Evolutionary conservation across 2,797 vertebrate genomes (phyloP).

Genomic region (Poecilia velifera): DNA sequence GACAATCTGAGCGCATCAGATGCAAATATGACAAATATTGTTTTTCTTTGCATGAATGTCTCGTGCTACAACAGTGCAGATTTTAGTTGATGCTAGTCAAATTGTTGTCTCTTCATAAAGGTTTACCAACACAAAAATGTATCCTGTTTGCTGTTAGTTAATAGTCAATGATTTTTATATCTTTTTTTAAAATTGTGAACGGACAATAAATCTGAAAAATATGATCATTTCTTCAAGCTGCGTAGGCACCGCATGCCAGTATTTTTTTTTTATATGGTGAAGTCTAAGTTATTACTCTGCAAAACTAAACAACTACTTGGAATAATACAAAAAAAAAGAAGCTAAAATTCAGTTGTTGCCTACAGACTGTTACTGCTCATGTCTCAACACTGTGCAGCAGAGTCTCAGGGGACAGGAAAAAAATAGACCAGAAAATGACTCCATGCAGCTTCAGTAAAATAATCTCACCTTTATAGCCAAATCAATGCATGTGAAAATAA

Average conservation of each 20-base stretch:
- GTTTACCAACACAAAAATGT: background rate
- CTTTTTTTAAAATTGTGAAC: background rate
- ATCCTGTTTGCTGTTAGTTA: background rate
- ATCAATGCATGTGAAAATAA: conserved; percentile 20
- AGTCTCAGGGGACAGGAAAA: conserved; percentile 9
- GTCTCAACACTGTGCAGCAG: conserved; percentile 14
- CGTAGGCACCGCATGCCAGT: background rate
- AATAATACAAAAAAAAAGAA: background rate
- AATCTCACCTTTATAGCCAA: conserved; percentile 32
- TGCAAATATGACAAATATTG: background rate
- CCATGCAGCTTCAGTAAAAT: conserved; percentile 21
- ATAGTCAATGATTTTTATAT: background rate
- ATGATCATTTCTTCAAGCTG: background rate
- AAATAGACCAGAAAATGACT: conserved; percentile 35
- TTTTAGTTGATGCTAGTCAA: background rate
- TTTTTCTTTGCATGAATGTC: background rate
- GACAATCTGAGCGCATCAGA: conserved; percentile 7
- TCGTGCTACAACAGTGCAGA: background rate
- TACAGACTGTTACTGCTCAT: background rate
- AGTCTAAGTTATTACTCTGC: background rate
- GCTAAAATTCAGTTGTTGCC: conserved; percentile 2
- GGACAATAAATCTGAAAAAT: background rate
- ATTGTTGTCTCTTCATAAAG: background rate
- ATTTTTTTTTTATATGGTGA: background rate
- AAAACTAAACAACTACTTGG: background rate